Conservation (phyloP, 2,797 vertebrate species). For the Acipenser ruthenus region DNA sequence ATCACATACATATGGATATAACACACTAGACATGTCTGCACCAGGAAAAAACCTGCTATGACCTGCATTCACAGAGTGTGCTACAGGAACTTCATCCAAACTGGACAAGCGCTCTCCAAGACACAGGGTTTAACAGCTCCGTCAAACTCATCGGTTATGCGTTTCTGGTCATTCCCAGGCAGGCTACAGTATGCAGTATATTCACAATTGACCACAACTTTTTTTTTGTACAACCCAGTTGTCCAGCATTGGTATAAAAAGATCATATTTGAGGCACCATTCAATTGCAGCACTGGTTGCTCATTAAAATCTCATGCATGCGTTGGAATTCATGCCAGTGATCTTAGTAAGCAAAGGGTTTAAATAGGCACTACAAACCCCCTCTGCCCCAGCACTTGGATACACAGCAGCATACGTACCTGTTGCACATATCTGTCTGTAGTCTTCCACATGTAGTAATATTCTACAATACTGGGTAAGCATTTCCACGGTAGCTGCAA, state of each 20-base stretch:
- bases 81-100: background rate
- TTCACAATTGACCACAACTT: no score
- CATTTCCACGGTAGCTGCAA: conserved; percentile 77
- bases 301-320: no score
- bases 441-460: conserved; percentile 87
- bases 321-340: no score
- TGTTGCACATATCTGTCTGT: conserved; percentile 82
- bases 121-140: background rate
- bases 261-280: no score
- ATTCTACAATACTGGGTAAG: conserved; percentile 79
- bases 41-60: background rate
- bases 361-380: no score
- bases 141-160: background rate
- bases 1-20: background rate
- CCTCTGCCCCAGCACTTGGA: no score
- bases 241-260: no score
- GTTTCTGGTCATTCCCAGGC: no score
- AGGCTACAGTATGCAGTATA: no score
- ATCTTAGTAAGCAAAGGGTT: background rate
- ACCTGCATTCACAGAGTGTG: background rate
- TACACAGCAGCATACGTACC: conserved; percentile 44
- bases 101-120: background rate
- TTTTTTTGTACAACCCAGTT: no score
- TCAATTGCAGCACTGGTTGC: no score
- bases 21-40: background rate